Evolutionary conservation across 2,888 invertebrate genomes (phyloP), one percentile per base, ranked within the genome.

Genomic region (Synergus laeviventris): DNA sequence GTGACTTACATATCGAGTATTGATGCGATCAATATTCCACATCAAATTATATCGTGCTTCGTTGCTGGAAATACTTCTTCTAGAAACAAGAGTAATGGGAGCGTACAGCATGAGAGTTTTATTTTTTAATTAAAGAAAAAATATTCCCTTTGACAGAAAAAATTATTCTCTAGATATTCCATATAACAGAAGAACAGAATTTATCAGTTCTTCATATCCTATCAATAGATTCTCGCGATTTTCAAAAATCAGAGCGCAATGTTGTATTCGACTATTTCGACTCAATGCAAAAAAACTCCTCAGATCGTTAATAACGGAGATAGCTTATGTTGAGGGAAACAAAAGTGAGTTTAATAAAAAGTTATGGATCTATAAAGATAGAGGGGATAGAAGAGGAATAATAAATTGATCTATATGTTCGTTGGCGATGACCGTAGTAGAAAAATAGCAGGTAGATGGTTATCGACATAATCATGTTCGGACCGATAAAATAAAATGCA

Each of bases 401-500:
- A 49, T 70, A 70, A 24, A 70, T 45, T 70, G 49, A 70, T 70
- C 45, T 70, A 36, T 70, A 49, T 70, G 49, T 70, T 70, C 49
- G n/a, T 12, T n/a, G 45, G n/a, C 8, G 62, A 62, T 42, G 81
- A 74, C 56, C 64, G 78, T 54, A 73, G 61, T 78, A 82, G 77
- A 70, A 70, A 70, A 70, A 49, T 70, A 49, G 31, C 70, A 70
- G 70, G 49, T 84, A 85, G 87, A 88, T 87, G 84, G 84, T 87
- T 88, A 88, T 89, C 89, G 83, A 81, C 82, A 84, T 88, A 88
- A 89, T 89, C 87, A 84, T 79, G 84, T 81, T 80, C 82, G 78
- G 78, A 79, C 82, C 84, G 84, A 84, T 86, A 81, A 86, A 88
- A 87, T 84, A 84, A 70, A 39, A 73, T 70, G 39, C 78, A 75